Base-by-base conservation (phyloP, 2,888 invertebrate species). In the Alitta virens region DNA sequence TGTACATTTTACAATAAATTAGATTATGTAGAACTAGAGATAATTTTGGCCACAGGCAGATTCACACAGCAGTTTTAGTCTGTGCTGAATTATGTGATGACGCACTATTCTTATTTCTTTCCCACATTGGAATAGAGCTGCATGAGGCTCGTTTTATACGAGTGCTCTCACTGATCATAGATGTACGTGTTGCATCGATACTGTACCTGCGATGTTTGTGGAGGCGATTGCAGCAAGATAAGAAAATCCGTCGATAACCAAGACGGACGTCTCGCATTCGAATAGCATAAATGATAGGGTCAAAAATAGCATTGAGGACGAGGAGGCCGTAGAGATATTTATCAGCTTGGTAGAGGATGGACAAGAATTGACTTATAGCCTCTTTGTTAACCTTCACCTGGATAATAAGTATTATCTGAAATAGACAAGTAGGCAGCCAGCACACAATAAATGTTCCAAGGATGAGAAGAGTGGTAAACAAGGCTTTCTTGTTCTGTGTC, bases 271-370 rank as follows among this genome's bases (percentile, higher is more conserved):
- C 66, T 3, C 56, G 50, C 56, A 67, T 57, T 21, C 67, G 54
- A 27, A 62, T 50, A 18, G 63, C 67, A 53, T 69, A 69, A 46
- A 69, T 69, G 49, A 69, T 25, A 1, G 69, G 69, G 50, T 69
- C 69, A 26, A 56, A 49, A 24, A 68, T 55, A 49, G 61, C 53
- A 58, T 69, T 69, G n/a, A 66, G 43, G 16, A 69, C 50, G 54
- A 66, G 42, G 46, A 69, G 57, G 23, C 63, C 60, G 21, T 46
- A 64, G 7, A 68, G 57, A 33, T 64, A 65, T 16, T 52, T 51
- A 43, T 68, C 64, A 14, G 40, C 62, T n/a, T 38, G 27, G n/a
- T 26, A n/a, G 25, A 64, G 54, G 33, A 38, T 40, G 42, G 53
- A 2, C 24, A 42, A 23, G 18, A 25, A 18, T 12, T 16, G 21